These are phyloP conservation scores for Macquaria ambigua DNA, from an alignment of 2,113 vertebrate species.

Conservation along the genomic window DNA sequence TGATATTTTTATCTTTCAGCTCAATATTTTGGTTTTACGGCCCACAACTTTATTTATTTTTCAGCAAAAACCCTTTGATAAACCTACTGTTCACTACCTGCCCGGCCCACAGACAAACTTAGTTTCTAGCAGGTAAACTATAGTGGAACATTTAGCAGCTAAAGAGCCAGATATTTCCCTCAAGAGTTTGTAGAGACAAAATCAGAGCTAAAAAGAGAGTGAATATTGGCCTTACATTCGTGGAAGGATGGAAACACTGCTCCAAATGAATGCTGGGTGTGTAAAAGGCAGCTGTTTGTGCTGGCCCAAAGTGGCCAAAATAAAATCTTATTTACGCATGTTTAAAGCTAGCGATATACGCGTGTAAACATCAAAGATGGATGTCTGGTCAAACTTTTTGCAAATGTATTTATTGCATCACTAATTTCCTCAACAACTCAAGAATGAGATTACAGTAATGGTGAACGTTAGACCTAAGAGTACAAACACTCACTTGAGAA, in stretches of 20 bases:
- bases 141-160: no score
- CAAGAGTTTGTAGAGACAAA: slow-evolving; percentile 4
- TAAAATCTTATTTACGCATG: not conserved
- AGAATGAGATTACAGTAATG: not conserved
- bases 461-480: not conserved
- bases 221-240: not conserved
- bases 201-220: not conserved
- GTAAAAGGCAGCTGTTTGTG: not conserved
- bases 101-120: no score
- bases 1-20: not conserved
- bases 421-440: not conserved
- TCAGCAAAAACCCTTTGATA: no score
- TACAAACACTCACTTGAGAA: slow-evolving; percentile 7
- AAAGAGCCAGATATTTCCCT: not conserved
- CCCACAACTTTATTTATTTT: not conserved
- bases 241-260: not conserved
- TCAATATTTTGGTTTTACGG: not conserved
- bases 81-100: no score
- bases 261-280: not conserved
- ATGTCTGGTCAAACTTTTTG: not conserved
- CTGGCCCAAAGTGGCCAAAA: not conserved
- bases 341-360: not conserved
- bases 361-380: not conserved
- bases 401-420: not conserved
- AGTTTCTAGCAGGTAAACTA: no score